Percentiles rank a stretch among this genome's conserved stretches.
phyloP scores from a whole-genome alignment of 1,140 invertebrate species.

The Meloidogyne exigua region DNA sequence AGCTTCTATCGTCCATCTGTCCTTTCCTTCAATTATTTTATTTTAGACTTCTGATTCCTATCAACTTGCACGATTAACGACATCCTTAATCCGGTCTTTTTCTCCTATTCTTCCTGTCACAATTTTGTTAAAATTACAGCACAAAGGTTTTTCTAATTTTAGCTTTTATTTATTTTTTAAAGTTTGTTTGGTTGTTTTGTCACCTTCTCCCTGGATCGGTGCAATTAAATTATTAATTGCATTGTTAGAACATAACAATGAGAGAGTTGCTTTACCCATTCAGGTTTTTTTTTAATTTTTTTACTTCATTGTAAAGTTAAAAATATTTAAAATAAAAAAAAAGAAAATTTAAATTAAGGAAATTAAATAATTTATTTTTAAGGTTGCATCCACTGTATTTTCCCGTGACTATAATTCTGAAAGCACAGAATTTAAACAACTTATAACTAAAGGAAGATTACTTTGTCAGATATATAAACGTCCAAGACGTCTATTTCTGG shows the following conservation, averaged over 20 bases:
- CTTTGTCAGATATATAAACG: neutral
- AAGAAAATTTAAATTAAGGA: too few species aligned
- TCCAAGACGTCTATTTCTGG: neutral
- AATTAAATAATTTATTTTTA: neutral
- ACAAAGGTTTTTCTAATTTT: conserved; percentile 12
- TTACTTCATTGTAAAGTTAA: too few species aligned
- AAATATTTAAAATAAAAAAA: too few species aligned
- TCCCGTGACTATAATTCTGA: neutral
- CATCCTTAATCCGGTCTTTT: conserved; percentile 22
- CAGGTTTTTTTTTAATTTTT: conserved; percentile 25
- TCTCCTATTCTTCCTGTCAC: conserved; percentile 13
- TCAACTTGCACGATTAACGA: conserved; percentile 24
- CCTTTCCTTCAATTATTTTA: too few species aligned
- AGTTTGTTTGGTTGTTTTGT: conserved; percentile 16
- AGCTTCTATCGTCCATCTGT: too few species aligned
- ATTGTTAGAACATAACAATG: conserved; percentile 27
- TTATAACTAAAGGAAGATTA: neutral
- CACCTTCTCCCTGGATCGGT: conserved; percentile 3
- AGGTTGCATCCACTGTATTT: neutral
- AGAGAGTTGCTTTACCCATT: conserved; percentile 25
- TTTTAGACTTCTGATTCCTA: neutral
- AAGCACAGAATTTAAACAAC: neutral
- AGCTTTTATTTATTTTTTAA: neutral
- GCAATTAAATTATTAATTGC: conserved; percentile 33
- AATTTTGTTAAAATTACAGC: conserved; percentile 12